Evolutionary conservation across 2,113 vertebrate genomes (phyloP).

Genomic region (Cololabis saira): DNA sequence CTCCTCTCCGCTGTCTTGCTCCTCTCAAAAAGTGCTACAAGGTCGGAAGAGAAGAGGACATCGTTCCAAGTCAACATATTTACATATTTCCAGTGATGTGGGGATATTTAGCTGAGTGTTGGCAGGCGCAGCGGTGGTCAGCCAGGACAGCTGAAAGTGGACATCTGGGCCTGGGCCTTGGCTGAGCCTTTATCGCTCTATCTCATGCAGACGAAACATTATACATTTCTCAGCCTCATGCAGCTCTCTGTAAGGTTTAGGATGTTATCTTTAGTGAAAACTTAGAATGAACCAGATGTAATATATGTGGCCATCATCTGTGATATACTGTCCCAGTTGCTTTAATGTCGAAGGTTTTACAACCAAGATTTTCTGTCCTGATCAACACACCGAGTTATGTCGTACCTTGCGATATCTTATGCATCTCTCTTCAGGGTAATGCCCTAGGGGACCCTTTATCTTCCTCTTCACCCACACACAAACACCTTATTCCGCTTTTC

Average conservation of each 20-base stretch:
- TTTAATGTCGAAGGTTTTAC: not conserved
- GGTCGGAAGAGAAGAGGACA: conserved; percentile 78
- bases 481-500: conserved; percentile 31
- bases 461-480: conserved; percentile 35
- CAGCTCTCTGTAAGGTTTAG: conserved; percentile 48
- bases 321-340: conserved; percentile 6
- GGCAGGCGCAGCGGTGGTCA: conserved; percentile 76
- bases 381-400: conserved; percentile 41
- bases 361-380: conserved; percentile 33
- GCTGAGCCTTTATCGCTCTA: conserved; percentile 56
- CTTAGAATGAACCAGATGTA: conserved; percentile 41
- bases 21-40: conserved; percentile 78
- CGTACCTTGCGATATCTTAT: conserved; percentile 38
- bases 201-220: conserved; percentile 51
- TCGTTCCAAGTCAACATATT: conserved; percentile 86
- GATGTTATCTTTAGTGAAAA: conserved; percentile 61
- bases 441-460: conserved; percentile 69
- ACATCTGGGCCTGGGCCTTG: conserved; percentile 70
- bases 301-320: conserved; percentile 38
- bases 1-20: conserved; percentile 75
- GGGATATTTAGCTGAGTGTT: conserved; percentile 74
- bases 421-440: conserved; percentile 55
- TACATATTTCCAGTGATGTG: conserved; percentile 83
- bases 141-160: conserved; percentile 69
- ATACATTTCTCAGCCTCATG: conserved; percentile 44